Base-by-base conservation (phyloP, 2,888 invertebrate genomes). In the Mythimna ferrago region DNA sequence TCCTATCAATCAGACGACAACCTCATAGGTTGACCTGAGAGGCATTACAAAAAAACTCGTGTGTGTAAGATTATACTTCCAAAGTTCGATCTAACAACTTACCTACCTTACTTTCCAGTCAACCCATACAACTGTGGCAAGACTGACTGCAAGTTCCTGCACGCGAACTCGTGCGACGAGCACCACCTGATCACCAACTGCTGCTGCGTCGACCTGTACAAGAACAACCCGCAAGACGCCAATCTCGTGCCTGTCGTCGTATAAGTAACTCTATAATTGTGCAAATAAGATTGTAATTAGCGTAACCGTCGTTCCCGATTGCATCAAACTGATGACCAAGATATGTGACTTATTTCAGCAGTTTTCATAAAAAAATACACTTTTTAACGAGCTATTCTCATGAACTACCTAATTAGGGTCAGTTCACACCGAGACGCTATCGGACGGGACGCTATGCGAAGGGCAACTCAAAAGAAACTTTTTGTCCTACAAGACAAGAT, bases 131-230 rank as follows among this genome's bases (percentile, higher is more conserved):
- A 97, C 84, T 98, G 98, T 89, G 96, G 96, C 75, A 97, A 96
- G 85, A 96, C 97, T 0, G 97, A 98, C 92, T 98, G 98, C 93
- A 97, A 97, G 86, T 97, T 97, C 91, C 95, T 98, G 5, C 97
- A 98, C 90, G 97, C 98, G 57, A 98, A 98, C 92, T 97, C 97
- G 26, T 98, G 98, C 89, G 94, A 97, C 71, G 98, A 98, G 88
- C 97, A 98, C 90, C 93, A 97, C 81, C 94, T 98, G 66, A 98
- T 98, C 84, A 97, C 97, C 16, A 97, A 97, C 77, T 98, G 98
- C 90, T 98, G 98, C 90, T 98, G 98, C 88, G 96, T 97, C 60
- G 97, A 97, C 87, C 94, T 97, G 16, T 92, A 92, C 83, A 95
- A 94, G 86, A 93, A 83, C 63, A 92, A 85, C 54, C 91, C 32